Evolutionary conservation across 2,113 vertebrate species (phyloP), one percentile per base, ranked within the genome.

Genomic region (Sinocyclocheilus maitianheensis): DNA sequence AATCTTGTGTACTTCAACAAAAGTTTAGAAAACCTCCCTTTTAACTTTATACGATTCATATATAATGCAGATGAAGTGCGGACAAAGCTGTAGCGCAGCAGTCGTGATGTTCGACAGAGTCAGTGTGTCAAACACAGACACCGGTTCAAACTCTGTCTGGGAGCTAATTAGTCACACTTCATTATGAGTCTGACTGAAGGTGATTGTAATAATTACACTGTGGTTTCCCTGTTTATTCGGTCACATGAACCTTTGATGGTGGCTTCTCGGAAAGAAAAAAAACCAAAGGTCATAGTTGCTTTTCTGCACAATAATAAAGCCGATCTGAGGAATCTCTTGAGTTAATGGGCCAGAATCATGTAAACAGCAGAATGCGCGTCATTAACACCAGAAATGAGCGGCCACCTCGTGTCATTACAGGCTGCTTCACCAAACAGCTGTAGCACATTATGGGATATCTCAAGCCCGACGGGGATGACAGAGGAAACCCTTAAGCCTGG

Each of bases 121-220:
- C 63, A 34, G 40, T 20, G 46, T 4, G 46, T 85, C 85, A 40
- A 83, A 55, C 43, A 40, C 84, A 71, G 58, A 86, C 48, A 46
- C 88, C 85, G 84, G 88, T 89, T 48, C 78, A 78, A 81, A 51
- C 87, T 84, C 77, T 88, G 89, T 91, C 89, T 78, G 80, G 16
- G 16, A 77, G 75, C 86, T 90, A 92, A 93, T 94, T 92, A 94
- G 92, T 91, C 88, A 90, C 90, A 87, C 90, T 90, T 91, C 90
- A 90, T 91, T 92, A 91, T 88, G 62, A 87, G 63, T 86, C 82
- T 87, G 65, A 85, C 86, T 93, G 90, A 93, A 92, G 92, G 93
- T 92, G 93, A 90, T 89, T 86, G 79, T 77, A 89, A 87, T 91
- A 92, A 94, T 93, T 92, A 92, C 60, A 63, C 46, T 86, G 89